Conservation (phyloP, 2,797 vertebrate species). For the Phaenicophaeus curvirostris region DNA sequence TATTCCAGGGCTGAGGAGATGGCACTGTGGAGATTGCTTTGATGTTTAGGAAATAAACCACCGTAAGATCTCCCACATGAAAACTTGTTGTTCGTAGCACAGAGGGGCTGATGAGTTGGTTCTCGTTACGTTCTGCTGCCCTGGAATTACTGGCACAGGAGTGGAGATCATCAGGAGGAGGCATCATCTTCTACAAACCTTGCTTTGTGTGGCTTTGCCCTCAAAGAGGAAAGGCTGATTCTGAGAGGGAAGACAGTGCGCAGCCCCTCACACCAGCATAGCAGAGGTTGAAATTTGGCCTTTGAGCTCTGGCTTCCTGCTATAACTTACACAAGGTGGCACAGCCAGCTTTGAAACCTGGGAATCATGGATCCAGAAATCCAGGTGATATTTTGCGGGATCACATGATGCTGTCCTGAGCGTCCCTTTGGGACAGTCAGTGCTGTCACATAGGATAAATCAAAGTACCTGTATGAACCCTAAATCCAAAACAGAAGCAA, state of each 20-base stretch:
- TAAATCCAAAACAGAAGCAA: not conserved
- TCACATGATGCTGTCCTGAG: not conserved
- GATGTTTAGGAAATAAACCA: constrained; percentile 2
- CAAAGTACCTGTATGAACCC: not conserved
- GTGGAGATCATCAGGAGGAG: not conserved
- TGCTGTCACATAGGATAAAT: not conserved
- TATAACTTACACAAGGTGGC: not conserved
- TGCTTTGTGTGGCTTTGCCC: not conserved
- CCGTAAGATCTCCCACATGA: not conserved
- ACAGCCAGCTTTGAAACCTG: not conserved
- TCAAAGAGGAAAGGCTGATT: not conserved
- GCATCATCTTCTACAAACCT: not conserved
- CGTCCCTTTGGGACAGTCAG: not conserved
- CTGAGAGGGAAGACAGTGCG: not conserved
- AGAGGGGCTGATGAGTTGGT: not conserved
- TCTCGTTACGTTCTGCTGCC: fast-evolving
- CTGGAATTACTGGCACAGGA: not conserved
- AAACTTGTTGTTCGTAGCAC: not conserved
- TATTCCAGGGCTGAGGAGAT: not conserved
- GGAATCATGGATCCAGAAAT: not conserved
- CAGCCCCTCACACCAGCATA: not conserved
- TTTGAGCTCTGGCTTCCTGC: not conserved
- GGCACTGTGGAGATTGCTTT: not conserved
- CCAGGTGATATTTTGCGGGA: not conserved
- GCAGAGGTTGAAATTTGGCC: not conserved